These are phyloP conservation scores for Perccottus glenii DNA, from an alignment of 2,113 vertebrate genomes.

Conservation along the genomic window DNA sequence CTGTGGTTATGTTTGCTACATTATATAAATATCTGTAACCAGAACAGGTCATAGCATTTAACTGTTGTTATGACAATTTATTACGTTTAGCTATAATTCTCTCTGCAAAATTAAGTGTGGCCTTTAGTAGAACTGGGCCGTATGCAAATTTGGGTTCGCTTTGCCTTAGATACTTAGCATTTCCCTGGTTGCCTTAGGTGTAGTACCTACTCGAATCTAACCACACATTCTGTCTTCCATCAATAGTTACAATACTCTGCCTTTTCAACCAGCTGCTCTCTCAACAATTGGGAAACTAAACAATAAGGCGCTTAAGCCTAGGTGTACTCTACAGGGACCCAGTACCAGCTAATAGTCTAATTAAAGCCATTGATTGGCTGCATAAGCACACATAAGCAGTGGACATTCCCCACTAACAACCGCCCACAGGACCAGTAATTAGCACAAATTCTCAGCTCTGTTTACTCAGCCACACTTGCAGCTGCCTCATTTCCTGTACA, in stretches of 20 bases:
- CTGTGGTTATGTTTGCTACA: too few relatives aligned
- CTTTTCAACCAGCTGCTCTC: conserved; percentile 32
- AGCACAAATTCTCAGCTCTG: conserved; percentile 43
- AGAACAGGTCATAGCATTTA: too few relatives aligned
- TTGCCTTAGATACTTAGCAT: too few relatives aligned
- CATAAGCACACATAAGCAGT: conserved; percentile 65
- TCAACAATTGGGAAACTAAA: conserved; percentile 52
- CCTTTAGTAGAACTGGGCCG: too few relatives aligned
- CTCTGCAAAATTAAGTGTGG: too few relatives aligned
- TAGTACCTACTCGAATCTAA: background rate
- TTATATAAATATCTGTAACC: too few relatives aligned
- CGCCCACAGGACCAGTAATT: conserved; percentile 62
- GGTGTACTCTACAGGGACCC: conserved; percentile 53
- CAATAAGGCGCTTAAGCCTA: conserved; percentile 37
- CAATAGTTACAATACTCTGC: conserved; percentile 20
- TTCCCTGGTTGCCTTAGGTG: background rate
- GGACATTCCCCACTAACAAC: conserved; percentile 53
- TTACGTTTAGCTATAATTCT: too few relatives aligned
- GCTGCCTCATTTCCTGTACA: conserved; percentile 25
- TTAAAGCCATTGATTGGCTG: conserved; percentile 74
- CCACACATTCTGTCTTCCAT: conserved; percentile 10
- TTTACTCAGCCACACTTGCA: conserved; percentile 38
- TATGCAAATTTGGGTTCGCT: too few relatives aligned
- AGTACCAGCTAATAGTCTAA: conserved; percentile 66
- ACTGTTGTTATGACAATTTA: too few relatives aligned